Percentiles rank a stretch among this genome's conserved stretches.
Conservation (phyloP, 2,797 vertebrate species). For the Uromys caudimaculatus region DNA sequence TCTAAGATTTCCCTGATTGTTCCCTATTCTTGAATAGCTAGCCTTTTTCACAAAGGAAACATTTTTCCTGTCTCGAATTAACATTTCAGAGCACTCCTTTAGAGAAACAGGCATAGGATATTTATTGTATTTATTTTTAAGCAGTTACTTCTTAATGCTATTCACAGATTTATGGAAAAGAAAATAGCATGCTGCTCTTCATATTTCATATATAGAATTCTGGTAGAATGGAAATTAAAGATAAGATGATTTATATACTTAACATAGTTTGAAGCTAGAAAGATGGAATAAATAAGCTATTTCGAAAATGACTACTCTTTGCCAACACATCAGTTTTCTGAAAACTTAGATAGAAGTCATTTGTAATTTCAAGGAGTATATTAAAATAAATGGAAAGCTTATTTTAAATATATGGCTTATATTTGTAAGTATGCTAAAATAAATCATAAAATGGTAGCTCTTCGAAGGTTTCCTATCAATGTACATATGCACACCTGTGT, state of each 20-base stretch:
- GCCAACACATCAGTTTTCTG: neutral
- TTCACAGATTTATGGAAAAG: neutral
- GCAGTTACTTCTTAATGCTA: neutral
- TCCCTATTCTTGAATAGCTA: neutral
- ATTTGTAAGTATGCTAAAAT: neutral
- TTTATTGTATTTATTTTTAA: slow-evolving; percentile 24
- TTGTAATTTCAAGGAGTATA: neutral
- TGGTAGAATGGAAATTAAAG: neutral
- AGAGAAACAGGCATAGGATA: neutral
- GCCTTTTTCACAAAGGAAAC: slow-evolving; percentile 13
- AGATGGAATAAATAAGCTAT: neutral
- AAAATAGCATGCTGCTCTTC: neutral
- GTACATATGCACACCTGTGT: neutral
- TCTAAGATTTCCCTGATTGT: slow-evolving; percentile 3
- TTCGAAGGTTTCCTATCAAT: neutral
- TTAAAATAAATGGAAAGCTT: neutral
- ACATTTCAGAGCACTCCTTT: neutral
- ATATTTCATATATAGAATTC: neutral
- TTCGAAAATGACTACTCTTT: neutral
- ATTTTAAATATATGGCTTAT: neutral
- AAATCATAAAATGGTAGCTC: neutral
- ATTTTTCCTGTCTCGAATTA: slow-evolving; percentile 34
- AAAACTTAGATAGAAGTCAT: neutral
- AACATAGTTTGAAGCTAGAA: neutral
- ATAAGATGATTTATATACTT: neutral